A percentile compares a stretch with the other conserved stretches of the same genome.
Conservation (phyloP, 30 jellyfish, hydroid and myxozoan genomes). For the Hydra vulgaris region DNA sequence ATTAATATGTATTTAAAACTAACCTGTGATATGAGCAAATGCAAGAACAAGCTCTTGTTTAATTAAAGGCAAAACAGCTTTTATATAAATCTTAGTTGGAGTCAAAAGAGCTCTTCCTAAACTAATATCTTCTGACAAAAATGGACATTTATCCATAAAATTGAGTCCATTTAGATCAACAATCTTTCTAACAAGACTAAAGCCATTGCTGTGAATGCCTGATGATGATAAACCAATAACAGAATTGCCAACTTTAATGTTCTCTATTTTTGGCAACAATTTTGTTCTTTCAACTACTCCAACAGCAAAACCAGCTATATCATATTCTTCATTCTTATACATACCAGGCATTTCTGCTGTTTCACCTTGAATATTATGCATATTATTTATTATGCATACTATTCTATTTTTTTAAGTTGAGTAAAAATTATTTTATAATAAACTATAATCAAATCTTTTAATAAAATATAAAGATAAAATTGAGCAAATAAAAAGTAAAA, state of each 20-base stretch:
- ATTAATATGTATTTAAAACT: not conserved
- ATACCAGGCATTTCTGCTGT: slow-evolving; percentile 98
- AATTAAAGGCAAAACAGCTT: slow-evolving; percentile 56
- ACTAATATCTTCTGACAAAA: slow-evolving; percentile 30
- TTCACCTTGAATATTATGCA: slow-evolving; percentile 56
- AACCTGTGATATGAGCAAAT: slow-evolving; percentile 88
- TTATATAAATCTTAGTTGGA: slow-evolving; percentile 73
- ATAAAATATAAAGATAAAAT: too few species aligned
- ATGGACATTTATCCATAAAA: slow-evolving; percentile 58
- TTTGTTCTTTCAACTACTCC: slow-evolving; percentile 66
- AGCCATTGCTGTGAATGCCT: slow-evolving; percentile 96
- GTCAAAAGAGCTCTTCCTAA: slow-evolving; percentile 63
- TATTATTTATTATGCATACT: too few species aligned
- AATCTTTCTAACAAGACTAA: slow-evolving; percentile 70
- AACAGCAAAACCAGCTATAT: slow-evolving; percentile 93
- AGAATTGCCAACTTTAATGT: slow-evolving; percentile 52
- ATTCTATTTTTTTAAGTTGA: too few species aligned
- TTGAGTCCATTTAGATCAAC: slow-evolving; percentile 36
- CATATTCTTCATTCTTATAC: slow-evolving; percentile 65
- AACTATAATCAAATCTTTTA: too few species aligned
- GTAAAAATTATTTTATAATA: not conserved
- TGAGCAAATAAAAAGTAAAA: too few species aligned
- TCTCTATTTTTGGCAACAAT: slow-evolving; percentile 44
- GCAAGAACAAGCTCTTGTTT: slow-evolving; percentile 61
- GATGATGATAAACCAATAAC: slow-evolving; percentile 87